These are phyloP conservation scores for Drosophila imparisetae DNA, from an alignment of 2,888 invertebrate species.

Conservation along the genomic window DNA sequence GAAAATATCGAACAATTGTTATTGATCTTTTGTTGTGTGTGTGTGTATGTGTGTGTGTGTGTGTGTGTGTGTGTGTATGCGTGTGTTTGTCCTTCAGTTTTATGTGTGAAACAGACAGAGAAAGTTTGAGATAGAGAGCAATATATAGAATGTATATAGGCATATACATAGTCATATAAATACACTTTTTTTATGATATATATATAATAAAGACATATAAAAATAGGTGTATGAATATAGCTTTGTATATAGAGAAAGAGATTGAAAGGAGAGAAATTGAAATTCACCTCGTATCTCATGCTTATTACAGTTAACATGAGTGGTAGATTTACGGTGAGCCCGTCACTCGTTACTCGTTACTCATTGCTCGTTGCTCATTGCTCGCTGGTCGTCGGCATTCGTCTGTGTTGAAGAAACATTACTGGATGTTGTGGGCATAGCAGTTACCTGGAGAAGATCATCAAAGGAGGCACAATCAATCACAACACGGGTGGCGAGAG, in stretches of 20 bases:
- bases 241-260: conserved; percentile 24
- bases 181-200: conserved; percentile 5
- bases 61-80: conserved; percentile 10
- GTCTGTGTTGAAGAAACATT: conserved; percentile 75
- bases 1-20: conserved; percentile 46
- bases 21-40: conserved; percentile 5
- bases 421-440: conserved; percentile 69
- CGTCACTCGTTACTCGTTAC: conserved; percentile 25
- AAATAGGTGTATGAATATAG: conserved; percentile 10
- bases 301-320: conserved; percentile 56
- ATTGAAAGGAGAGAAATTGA: conserved; percentile 58
- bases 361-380: conserved; percentile 12
- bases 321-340: conserved; percentile 37
- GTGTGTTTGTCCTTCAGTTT: conserved; percentile 21
- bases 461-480: conserved; percentile 18
- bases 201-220: neutral
- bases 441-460: conserved; percentile 68
- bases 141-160: conserved; percentile 17
- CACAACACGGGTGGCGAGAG: neutral
- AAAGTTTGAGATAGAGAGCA: conserved; percentile 30
- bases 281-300: conserved; percentile 73
- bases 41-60: conserved; percentile 19
- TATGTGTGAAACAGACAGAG: conserved; percentile 23
- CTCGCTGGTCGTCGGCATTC: conserved; percentile 26
- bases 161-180: conserved; percentile 10